Base-by-base conservation (phyloP, 2,888 invertebrate genomes). In the Tenthredo scrophulariae region DNA sequence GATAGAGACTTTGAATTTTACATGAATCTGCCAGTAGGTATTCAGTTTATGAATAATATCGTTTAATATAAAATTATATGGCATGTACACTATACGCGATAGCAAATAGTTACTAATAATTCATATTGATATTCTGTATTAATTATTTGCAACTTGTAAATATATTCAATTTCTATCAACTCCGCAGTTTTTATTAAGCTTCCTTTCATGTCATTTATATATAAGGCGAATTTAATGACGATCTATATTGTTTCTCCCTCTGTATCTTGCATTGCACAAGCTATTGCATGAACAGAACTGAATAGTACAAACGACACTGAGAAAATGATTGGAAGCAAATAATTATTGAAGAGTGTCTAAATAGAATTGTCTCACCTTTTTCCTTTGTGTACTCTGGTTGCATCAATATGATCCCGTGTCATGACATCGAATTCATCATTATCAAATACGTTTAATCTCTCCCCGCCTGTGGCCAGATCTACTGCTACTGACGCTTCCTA, bases 341-440 rank as follows among this genome's bases (percentile, higher is more conserved):
- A 15, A 40, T 77, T 54, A 54, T 80, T 58, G 15, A 40, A 80
- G 33, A 13, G n/a, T 67, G 1, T 54, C 29, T 37, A 10, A 80
- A 46, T 83, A 22, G n/a, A 83, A 43, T 22, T 22, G 46, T n/a
- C 29, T 83, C 15, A 86, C 95, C 92, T 94, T 92, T 95, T 95
- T 22, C 94, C 95, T 87, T 91, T 92, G 87, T 94, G 94, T 50
- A 95, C 92, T 87, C 91, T 93, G 1, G 93, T 89, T 54, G 91
- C 90, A 87, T 95, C 94, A 0, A 96, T 94, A 87, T 95, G 94
- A 79, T 96, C 95, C 22, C 95, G 90, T 85, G 95, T 95, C 95
- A 97, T 97, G 0, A 97, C 94, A 91, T 97, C 97, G 92, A 97
- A 97, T 91, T 97, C 95, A 91, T 97, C 97, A 84, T 93, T 96